Conservation (phyloP, 2,888 invertebrate species). For the Aelia acuminata region DNA sequence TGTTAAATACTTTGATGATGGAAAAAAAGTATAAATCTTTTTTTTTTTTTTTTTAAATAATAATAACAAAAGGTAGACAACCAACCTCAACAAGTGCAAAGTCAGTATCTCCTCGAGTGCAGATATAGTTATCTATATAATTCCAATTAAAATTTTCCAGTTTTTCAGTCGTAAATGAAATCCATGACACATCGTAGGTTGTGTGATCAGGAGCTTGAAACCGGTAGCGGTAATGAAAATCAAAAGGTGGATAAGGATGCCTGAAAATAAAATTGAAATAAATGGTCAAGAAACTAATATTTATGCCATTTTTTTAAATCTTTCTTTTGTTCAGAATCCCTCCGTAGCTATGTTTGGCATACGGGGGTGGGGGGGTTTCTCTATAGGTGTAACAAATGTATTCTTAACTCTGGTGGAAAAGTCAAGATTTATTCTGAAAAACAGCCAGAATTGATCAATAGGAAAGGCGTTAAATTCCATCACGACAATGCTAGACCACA, state of each 20-base stretch:
- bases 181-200: slow-evolving; percentile 94
- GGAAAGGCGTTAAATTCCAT: no score
- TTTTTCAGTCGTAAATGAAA: slow-evolving; percentile 94
- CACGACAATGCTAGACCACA: no score
- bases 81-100: slow-evolving; percentile 87
- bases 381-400: no score
- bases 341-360: no score
- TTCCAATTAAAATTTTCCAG: slow-evolving; percentile 98
- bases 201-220: slow-evolving; percentile 94
- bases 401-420: no score
- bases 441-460: no score
- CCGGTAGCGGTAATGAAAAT: slow-evolving; percentile 91
- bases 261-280: slow-evolving; percentile 76
- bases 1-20: not conserved
- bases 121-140: slow-evolving; percentile 96
- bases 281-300: no score
- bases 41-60: not conserved
- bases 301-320: no score
- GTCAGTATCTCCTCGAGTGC: slow-evolving; percentile 93
- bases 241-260: slow-evolving; percentile 94
- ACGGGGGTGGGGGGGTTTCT: no score
- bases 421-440: no score
- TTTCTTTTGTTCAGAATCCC: no score
- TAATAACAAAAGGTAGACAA: slow-evolving; percentile 6
- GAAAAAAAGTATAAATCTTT: not conserved